Evolutionary conservation across 1,140 invertebrate species (phyloP).

Genomic region (Asobara japonica): DNA sequence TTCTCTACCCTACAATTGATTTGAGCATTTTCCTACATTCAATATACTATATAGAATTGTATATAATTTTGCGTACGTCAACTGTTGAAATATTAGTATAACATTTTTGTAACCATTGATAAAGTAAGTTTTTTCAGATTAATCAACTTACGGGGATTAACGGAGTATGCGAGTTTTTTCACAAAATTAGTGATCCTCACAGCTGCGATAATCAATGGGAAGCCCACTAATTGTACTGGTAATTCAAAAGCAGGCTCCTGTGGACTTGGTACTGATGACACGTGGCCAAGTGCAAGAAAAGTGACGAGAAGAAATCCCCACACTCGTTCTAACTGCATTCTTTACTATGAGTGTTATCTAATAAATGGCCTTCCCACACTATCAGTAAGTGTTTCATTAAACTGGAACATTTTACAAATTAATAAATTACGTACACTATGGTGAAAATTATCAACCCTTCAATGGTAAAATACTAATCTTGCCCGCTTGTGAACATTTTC

Average conservation of each 20-base stretch:
- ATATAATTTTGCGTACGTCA: no score
- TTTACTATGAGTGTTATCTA: neutral
- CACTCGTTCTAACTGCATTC: constrained; percentile 47
- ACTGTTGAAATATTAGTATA: no score
- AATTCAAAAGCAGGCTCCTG: constrained; percentile 76
- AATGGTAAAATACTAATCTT: no score
- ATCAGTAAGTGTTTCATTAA: neutral
- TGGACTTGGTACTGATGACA: constrained; percentile 54
- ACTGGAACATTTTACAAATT: constrained; percentile 8
- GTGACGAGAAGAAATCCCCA: constrained; percentile 43
- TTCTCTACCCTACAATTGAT: no score
- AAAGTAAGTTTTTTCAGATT: no score
- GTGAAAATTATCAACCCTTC: no score
- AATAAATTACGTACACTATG: constrained; percentile 17
- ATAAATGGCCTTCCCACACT: neutral
- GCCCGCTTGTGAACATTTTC: no score
- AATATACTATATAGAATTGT: no score
- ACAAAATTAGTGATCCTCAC: constrained; percentile 84
- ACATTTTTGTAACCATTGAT: no score
- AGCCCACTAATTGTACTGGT: constrained; percentile 83
- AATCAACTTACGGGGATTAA: constrained; percentile 85
- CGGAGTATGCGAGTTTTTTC: constrained; percentile 82
- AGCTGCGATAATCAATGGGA: constrained; percentile 82
- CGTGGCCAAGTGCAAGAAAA: constrained; percentile 51
- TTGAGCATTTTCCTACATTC: no score